Evolutionary conservation across 1,140 invertebrate genomes (phyloP).

Genomic region (Drosophila melanica): DNA sequence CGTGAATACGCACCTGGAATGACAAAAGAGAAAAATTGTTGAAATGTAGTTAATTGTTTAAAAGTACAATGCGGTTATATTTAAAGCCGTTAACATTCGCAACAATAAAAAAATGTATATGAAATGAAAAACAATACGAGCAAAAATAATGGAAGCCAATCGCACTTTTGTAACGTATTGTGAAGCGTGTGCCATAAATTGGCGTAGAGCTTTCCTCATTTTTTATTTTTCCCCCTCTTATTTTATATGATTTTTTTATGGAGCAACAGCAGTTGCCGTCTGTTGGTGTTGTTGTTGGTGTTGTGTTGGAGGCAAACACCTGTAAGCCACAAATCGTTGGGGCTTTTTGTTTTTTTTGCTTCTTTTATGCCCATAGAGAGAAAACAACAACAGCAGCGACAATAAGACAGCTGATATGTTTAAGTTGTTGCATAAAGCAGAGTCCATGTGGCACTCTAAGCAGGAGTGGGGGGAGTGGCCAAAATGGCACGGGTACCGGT

Average conservation of each 20-base stretch:
- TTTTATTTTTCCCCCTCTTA: conserved; percentile 17
- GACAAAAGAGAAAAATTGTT: conserved; percentile 48
- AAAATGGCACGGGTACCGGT: neutral
- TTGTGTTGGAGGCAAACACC: conserved; percentile 62
- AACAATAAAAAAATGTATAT: conserved; percentile 17
- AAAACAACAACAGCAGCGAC: conserved; percentile 42
- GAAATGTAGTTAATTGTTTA: conserved; percentile 48
- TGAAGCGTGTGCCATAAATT: conserved; percentile 49
- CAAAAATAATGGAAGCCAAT: conserved; percentile 7
- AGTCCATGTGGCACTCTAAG: conserved; percentile 49
- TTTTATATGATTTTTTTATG: conserved; percentile 25
- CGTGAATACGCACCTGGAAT: conserved; percentile 69
- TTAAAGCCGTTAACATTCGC: conserved; percentile 17
- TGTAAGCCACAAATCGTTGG: conserved; percentile 77
- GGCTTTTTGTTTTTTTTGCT: conserved; percentile 23
- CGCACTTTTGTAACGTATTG: conserved; percentile 21
- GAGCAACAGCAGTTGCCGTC: conserved; percentile 54
- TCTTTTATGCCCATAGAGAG: conserved; percentile 26
- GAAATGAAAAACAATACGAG: conserved; percentile 13
- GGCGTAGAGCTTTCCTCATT: conserved; percentile 25
- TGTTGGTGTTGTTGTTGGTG: conserved; percentile 38
- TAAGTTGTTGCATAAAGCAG: conserved; percentile 77
- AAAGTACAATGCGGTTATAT: conserved; percentile 35
- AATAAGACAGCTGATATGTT: conserved; percentile 73
- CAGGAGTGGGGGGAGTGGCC: neutral